Percentiles rank a stretch among this genome's conserved stretches.
phyloP scores from a whole-genome alignment of 1,140 invertebrate genomes.

The Choristoneura fumiferana region DNA sequence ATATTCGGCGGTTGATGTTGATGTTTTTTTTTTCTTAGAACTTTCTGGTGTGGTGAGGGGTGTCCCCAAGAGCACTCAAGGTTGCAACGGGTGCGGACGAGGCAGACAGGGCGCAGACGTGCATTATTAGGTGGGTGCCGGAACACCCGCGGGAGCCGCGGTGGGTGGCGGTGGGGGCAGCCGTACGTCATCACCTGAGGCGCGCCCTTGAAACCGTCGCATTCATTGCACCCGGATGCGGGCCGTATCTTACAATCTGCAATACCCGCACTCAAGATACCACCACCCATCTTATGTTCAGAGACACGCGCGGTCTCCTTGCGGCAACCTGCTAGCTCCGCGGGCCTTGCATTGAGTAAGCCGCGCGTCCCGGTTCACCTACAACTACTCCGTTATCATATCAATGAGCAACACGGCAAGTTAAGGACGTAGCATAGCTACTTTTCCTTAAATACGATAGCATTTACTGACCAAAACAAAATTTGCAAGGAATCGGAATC shows the following conservation, averaged over 20 bases:
- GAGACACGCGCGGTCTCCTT: constrained; percentile 23
- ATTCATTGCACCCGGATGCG: constrained; percentile 77
- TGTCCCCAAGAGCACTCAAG: constrained; percentile 61
- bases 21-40: constrained; percentile 32
- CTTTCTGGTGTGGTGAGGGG: constrained; percentile 39
- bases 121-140: constrained; percentile 78
- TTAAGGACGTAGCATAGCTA: too few species aligned
- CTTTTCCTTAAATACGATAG: too few species aligned
- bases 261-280: constrained; percentile 57
- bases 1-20: constrained; percentile 14
- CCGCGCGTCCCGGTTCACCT: too few species aligned
- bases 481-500: too few species aligned
- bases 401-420: too few species aligned
- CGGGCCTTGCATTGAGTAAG: constrained; percentile 1
- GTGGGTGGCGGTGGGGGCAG: constrained; percentile 52
- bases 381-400: too few species aligned
- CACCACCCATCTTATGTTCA: constrained; percentile 37
- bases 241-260: constrained; percentile 59
- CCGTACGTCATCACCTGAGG: constrained; percentile 76
- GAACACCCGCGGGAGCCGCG: constrained; percentile 65
- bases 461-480: too few species aligned
- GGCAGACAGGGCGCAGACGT: constrained; percentile 77
- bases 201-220: constrained; percentile 76
- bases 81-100: constrained; percentile 72
- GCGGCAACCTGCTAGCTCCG: constrained; percentile 2